phyloP scores from a whole-genome alignment of 2,888 invertebrate species.

The Coleophora flavipennella region DNA sequence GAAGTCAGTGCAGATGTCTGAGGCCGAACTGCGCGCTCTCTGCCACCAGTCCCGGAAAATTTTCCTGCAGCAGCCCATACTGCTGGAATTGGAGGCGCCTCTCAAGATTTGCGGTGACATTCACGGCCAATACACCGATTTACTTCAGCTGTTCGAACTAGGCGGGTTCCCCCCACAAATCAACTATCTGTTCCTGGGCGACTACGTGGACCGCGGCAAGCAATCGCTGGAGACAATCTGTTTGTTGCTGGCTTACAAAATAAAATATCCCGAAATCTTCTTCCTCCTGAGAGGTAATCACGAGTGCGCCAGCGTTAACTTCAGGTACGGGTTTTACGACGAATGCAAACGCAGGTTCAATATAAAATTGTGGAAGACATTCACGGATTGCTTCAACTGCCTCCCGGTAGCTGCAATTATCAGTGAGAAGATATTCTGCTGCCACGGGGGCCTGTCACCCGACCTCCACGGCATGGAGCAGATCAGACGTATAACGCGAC shows the following conservation, averaged over 20 bases:
- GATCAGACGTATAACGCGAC: slow-evolving; percentile 97
- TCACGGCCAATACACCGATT: slow-evolving; percentile 99
- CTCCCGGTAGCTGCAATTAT: slow-evolving; percentile 99
- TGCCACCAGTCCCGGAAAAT: slow-evolving; percentile 98
- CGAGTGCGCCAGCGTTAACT: slow-evolving; percentile 97
- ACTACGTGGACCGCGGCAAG: slow-evolving; percentile 90
- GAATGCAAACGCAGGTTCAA: slow-evolving; percentile 96
- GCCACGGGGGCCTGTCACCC: slow-evolving; percentile 94
- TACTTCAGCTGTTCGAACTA: slow-evolving; percentile 97
- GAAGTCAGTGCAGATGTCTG: slow-evolving; percentile 98
- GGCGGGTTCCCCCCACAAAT: slow-evolving; percentile 99
- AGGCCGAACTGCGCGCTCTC: slow-evolving; percentile 96
- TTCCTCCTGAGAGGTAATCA: slow-evolving; percentile 95
- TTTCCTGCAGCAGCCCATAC: slow-evolving; percentile 97
- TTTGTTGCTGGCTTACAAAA: slow-evolving; percentile 97
- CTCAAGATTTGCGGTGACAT: slow-evolving; percentile 99
- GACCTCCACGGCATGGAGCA: slow-evolving; percentile 98
- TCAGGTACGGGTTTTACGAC: slow-evolving; percentile 76
- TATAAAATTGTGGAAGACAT: slow-evolving; percentile 99
- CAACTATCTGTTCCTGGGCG: slow-evolving; percentile 96
- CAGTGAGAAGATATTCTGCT: slow-evolving; percentile 99
- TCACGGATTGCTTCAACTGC: slow-evolving; percentile 99
- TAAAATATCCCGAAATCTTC: slow-evolving; percentile 95
- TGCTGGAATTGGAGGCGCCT: slow-evolving; percentile 97
- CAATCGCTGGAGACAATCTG: slow-evolving; percentile 98